Conservation (phyloP, 2,797 vertebrate species). For the Darevskia mixta region DNA sequence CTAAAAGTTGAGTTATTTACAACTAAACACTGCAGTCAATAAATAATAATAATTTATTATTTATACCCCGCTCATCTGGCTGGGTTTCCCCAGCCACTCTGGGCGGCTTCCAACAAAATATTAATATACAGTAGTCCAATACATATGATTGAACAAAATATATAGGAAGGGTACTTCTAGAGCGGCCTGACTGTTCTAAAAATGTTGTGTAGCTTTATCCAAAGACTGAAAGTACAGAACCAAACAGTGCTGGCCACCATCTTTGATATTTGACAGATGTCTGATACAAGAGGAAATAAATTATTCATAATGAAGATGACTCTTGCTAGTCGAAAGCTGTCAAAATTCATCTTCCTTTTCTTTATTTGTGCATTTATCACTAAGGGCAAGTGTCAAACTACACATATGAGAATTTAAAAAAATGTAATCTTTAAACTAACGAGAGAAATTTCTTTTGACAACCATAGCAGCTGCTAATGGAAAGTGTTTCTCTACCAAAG, state of each 20-base stretch:
- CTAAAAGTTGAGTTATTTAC: background rate
- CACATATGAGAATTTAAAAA: constrained; percentile 45
- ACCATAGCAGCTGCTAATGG: constrained; percentile 9
- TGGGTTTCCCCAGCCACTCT: too few species aligned
- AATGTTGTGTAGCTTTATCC: background rate
- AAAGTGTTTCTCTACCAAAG: constrained; percentile 6
- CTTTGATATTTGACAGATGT: constrained; percentile 13
- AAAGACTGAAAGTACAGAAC: constrained; percentile 9
- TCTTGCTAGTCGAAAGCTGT: constrained; percentile 26
- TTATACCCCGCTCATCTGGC: too few species aligned
- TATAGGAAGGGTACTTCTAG: background rate
- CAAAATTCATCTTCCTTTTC: constrained; percentile 43
- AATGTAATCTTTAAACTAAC: constrained; percentile 33
- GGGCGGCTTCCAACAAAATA: too few species aligned
- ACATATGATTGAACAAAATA: background rate
- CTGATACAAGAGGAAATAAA: constrained; percentile 19
- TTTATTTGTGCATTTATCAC: constrained; percentile 38
- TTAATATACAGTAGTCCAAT: too few species aligned
- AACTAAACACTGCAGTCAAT: background rate
- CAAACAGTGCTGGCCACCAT: background rate
- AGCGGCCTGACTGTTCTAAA: background rate
- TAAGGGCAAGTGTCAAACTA: constrained; percentile 40
- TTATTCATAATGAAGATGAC: constrained; percentile 16
- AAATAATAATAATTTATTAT: too few species aligned
- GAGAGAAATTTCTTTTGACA: constrained; percentile 30